Evolutionary conservation across 1,140 invertebrate species (phyloP), one percentile per base, ranked within the genome.

Genomic region (Apis cerana): DNA sequence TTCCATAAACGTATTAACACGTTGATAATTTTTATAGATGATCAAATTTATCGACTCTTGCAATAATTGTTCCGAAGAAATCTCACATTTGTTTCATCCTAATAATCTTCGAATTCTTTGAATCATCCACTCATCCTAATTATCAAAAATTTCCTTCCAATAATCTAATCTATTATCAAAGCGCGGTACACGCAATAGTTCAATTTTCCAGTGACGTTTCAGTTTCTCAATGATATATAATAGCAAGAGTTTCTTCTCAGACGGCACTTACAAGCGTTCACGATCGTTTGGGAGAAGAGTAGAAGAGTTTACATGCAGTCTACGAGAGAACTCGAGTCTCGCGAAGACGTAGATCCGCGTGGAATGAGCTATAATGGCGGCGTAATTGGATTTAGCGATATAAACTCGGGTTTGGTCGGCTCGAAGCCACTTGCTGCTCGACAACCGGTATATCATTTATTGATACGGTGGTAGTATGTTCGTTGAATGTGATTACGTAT

Each of bases 371-470:
- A 80, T 80, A 74, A 74, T 74, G 50, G 59, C 12, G 33, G 54
- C 17, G 50, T 80, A 80, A 80, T 80, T 80, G 70, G 78, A 80
- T 75, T 80, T 65, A 65, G 59, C 59, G 70, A 62, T 75, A 80
- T 80, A 80, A 80, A 65, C 61, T 65, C 50, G 48, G 48, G 61
- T 80, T 71, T 75, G 75, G 50, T 27, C 21, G n/a, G 70, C 10
- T 54, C 21, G 78, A 23, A 54, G 27, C 17, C 27, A 74, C 78
- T 74, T 48, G 54, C 76, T 23, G 58, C 17, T 80, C 69, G 43
- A 71, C 56, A 27, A 79, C 50, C 48, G 13, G 50, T 48, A 17
- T n/a, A 13, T 33, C 48, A 27, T 50, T 70, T 17, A 61, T 54
- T 56, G 67, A 62, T 79, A 71, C 50, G 68, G 72, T 72, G 33